Evolutionary conservation across 2,888 invertebrate genomes (phyloP).

Genomic region (Syrista parreyssii): DNA sequence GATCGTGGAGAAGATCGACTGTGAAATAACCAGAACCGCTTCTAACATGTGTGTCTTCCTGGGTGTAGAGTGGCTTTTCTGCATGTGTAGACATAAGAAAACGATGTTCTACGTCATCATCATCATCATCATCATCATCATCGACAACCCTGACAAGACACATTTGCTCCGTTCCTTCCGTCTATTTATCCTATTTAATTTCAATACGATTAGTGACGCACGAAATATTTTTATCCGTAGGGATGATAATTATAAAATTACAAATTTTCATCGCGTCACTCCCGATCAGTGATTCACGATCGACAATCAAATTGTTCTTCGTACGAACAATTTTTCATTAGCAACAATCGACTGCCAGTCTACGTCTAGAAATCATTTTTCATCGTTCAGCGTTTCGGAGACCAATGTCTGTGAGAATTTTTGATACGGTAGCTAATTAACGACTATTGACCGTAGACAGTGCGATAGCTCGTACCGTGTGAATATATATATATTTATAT

Average conservation of each 20-base stretch:
- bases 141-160: not conserved
- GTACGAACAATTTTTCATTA: not conserved
- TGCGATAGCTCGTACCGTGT: not conserved
- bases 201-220: not conserved
- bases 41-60: not conserved
- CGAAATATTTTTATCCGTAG: not conserved
- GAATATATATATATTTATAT: not conserved
- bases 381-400: not conserved
- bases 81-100: not conserved
- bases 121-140: not conserved
- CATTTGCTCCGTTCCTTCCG: not conserved
- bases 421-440: not conserved
- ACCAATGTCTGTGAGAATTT: not conserved
- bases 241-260: not conserved
- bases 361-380: not conserved
- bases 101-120: not conserved
- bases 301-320: not conserved
- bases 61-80: not conserved
- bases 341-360: not conserved
- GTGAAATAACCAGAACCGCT: not conserved
- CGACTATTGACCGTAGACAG: not conserved
- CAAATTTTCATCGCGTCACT: not conserved
- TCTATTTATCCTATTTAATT: not conserved
- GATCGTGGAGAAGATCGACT: conserved; percentile 5
- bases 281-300: not conserved